Evolutionary conservation across 2,797 vertebrate genomes (phyloP), one percentile per base, ranked within the genome.

Genomic region (Anolis apletophallus): DNA sequence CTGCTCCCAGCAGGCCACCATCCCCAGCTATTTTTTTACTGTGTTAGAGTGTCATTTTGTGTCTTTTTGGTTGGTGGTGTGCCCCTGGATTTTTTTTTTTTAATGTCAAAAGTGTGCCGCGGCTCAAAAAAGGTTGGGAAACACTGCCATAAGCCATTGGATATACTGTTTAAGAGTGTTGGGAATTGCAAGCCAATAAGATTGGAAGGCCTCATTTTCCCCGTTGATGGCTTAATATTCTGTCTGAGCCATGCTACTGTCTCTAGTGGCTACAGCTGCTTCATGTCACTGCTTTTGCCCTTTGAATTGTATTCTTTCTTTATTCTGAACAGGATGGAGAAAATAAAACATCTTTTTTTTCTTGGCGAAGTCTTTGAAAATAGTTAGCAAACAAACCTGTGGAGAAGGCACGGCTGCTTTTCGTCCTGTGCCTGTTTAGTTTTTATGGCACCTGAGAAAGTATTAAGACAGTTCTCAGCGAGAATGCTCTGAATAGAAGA

Each of bases 311-410:
- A 40, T 29, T 7, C 10, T 4, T 3, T 82, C 29, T 59, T 85
- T 80, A 72, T n/a, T 80, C 87, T 19, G 1, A 76, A 40, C 81
- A 71, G 36, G 85, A 69, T 77, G 73, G 88, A 64, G 67, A 73
- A 83, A 88, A 61, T 17, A 84, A 84, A 57, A 1, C 1, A 21
- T 71, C 55, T 29, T 84, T 87, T 23, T 88, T 87, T 26, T 89
- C 87, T 88, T 83, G 61, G 73, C 87, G 21, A 55, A 72, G 1
- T 79, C 52, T 8, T 87, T 74, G 46, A 85, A 57, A 89, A 90
- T 89, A 69, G 64, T 83, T 78, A 71, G 64, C 80, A 78, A 78
- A 82, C 2, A 71, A 73, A 79, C 12, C 52, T 3, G 0, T 12
- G 79, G 21, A 82, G 64, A 46, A 73, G 68, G 26, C 9, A 29